Evolutionary conservation across 2,888 invertebrate genomes (phyloP).

Genomic region (Rotaria socialis): DNA sequence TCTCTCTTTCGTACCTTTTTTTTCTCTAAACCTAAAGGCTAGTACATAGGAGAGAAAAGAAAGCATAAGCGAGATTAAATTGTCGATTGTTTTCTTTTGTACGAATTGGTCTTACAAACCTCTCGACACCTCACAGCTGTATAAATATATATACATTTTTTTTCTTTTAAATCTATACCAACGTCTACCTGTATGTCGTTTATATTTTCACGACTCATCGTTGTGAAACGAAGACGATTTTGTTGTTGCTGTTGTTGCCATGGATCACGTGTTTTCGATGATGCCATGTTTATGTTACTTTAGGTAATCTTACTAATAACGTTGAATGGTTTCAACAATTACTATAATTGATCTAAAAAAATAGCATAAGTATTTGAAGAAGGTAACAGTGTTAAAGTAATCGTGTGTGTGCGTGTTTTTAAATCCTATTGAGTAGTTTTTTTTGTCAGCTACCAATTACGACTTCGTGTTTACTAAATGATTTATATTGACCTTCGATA

Average conservation of each 20-base stretch:
- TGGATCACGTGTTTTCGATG: not conserved
- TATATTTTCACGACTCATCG: not conserved
- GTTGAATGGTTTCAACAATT: not conserved
- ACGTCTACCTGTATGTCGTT: not conserved
- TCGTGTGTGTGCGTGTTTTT: not conserved
- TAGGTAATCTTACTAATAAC: not conserved
- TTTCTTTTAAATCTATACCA: not conserved
- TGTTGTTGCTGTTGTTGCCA: not conserved
- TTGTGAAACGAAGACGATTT: not conserved
- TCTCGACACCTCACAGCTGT: not conserved
- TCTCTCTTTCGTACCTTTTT: not conserved
- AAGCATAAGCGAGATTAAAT: not conserved
- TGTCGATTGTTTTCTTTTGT: not conserved
- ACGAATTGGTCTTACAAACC: not conserved
- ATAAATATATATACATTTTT: not conserved
- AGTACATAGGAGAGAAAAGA: not conserved
- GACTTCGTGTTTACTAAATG: not conserved
- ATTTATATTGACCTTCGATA: slow-evolving; percentile 15
- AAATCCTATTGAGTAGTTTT: not conserved
- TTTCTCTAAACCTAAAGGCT: not conserved
- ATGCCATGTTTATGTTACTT: not conserved
- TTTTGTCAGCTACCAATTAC: not conserved
- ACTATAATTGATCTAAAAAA: slow-evolving; percentile 1
- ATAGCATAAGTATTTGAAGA: not conserved
- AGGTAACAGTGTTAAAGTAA: too few relatives aligned